Conservation (phyloP, 2,113 vertebrate genomes). For the Lasiurus borealis region DNA sequence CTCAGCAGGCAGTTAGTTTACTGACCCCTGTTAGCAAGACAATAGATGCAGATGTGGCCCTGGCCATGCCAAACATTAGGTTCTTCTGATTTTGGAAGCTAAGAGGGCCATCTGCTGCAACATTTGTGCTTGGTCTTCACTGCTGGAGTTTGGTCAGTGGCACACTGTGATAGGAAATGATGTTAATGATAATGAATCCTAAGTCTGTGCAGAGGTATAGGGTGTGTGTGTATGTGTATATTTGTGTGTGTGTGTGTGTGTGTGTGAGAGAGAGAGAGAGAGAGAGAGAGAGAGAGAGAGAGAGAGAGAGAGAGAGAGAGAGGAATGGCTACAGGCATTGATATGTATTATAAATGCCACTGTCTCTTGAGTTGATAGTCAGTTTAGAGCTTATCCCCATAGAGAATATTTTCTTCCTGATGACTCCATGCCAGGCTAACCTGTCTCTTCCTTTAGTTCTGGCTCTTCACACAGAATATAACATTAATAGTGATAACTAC, state of each 20-base stretch:
- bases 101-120: constrained; percentile 74
- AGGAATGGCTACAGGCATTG: not conserved
- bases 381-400: not conserved
- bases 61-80: constrained; percentile 47
- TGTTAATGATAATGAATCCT: constrained; percentile 36
- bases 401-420: not conserved
- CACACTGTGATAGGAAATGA: not conserved
- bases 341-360: not conserved
- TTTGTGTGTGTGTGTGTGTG: too few species aligned
- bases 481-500: not conserved
- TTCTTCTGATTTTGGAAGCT: constrained; percentile 70
- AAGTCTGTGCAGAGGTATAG: not conserved
- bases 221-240: too few species aligned
- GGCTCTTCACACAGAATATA: constrained; percentile 23
- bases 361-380: not conserved
- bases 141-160: constrained; percentile 54
- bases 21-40: constrained; percentile 59
- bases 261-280: too few species aligned
- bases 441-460: not conserved
- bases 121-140: constrained; percentile 71
- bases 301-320: not conserved
- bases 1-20: constrained; percentile 64
- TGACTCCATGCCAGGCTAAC: not conserved
- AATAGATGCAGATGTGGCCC: constrained; percentile 71
- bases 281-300: not conserved